phyloP scores from a whole-genome alignment of 2,113 vertebrate species.

The Canis aureus region DNA sequence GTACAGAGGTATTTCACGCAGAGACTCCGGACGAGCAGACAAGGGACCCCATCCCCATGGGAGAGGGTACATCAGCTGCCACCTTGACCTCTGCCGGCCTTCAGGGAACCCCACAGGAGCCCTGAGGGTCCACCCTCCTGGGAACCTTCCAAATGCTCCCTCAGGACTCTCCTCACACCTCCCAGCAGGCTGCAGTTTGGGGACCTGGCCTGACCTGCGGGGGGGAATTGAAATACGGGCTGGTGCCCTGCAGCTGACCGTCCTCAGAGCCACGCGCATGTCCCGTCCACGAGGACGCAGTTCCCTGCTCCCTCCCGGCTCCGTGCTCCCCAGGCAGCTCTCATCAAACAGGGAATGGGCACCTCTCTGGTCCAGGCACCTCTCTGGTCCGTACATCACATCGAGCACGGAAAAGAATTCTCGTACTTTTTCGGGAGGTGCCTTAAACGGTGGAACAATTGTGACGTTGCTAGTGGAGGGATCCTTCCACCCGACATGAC shows the following conservation, averaged over 20 bases:
- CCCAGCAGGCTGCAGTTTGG: not conserved
- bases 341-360: not conserved
- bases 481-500: not conserved
- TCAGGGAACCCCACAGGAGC: too few relatives aligned
- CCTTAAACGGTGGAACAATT: not conserved
- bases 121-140: not conserved
- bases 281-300: fast-evolving
- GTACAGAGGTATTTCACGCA: not conserved
- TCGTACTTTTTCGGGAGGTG: not conserved
- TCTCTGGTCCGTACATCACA: not conserved
- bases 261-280: fast-evolving
- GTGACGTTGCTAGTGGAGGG: not conserved
- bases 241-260: fast-evolving
- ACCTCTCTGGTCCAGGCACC: not conserved
- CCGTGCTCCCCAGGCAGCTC: fast-evolving
- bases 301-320: not conserved
- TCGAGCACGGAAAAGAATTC: not conserved
- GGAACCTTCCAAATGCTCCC: not conserved
- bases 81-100: not conserved
- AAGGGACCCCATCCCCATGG: fast-evolving
- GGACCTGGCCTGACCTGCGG: not conserved
- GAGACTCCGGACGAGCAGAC: not conserved
- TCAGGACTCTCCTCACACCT: not conserved
- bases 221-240: not conserved
- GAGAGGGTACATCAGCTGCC: not conserved